Percentiles rank a stretch among this genome's conserved stretches.
Conservation (phyloP, 35 echinoderm and acorn worm genomes). For the Strongylocentrotus purpuratus region DNA sequence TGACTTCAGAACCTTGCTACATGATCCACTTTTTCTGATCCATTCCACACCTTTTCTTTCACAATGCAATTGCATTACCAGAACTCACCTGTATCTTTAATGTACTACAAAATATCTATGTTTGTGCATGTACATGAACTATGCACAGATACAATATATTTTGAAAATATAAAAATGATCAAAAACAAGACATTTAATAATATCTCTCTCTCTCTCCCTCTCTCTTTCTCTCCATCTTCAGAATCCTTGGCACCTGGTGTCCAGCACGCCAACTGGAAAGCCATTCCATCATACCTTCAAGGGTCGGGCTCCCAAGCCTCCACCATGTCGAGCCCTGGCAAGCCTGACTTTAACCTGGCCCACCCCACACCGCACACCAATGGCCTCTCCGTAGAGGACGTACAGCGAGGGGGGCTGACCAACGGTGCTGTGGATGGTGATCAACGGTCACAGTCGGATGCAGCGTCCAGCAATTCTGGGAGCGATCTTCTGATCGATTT, state of each 20-base stretch:
- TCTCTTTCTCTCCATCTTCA: not conserved
- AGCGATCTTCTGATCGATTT: constrained; percentile 82
- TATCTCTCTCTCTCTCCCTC: not conserved
- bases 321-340: constrained; percentile 1
- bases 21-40: too few relatives aligned
- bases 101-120: too few relatives aligned
- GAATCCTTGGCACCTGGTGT: not conserved
- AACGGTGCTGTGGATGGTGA: not conserved
- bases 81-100: too few relatives aligned
- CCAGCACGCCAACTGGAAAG: constrained; percentile 43
- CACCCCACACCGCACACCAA: not conserved
- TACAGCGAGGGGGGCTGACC: constrained; percentile 27
- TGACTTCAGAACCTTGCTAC: too few relatives aligned
- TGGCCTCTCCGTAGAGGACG: constrained; percentile 27
- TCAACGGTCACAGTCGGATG: constrained; percentile 1
- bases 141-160: not conserved
- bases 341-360: not conserved
- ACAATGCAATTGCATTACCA: too few relatives aligned
- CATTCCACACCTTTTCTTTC: too few relatives aligned
- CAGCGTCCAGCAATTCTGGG: constrained; percentile 50
- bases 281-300: constrained; percentile 30
- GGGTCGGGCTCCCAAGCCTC: not conserved
- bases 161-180: too few relatives aligned
- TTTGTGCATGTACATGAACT: not conserved
- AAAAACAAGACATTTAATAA: not conserved